A percentile compares a stretch with the other conserved stretches of the same genome.
These are phyloP conservation scores for Cantharis rustica DNA, from an alignment of 2,888 invertebrate species.

Conservation along the genomic window DNA sequence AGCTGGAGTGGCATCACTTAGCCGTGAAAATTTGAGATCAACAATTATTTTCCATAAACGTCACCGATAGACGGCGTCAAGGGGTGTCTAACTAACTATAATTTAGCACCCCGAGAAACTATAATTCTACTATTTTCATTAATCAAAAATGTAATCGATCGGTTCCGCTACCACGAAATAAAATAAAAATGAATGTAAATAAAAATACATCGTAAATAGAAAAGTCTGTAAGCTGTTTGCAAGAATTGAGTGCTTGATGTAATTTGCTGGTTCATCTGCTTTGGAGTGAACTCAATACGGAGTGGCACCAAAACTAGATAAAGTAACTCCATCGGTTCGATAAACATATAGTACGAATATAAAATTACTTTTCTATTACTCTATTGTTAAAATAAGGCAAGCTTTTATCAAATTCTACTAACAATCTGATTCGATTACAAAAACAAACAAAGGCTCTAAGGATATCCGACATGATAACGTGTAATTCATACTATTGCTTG, in stretches of 20 bases:
- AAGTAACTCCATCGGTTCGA: slow-evolving; percentile 3
- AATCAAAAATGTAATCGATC: not conserved
- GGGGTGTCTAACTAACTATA: not conserved
- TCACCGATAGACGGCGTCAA: not conserved
- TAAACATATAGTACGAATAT: not conserved
- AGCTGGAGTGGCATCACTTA: not conserved
- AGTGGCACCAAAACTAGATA: slow-evolving; percentile 19
- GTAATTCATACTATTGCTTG: not conserved
- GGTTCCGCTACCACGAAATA: not conserved
- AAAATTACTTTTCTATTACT: not conserved
- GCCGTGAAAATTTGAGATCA: not conserved
- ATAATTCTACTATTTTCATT: not conserved
- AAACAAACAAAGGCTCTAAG: not conserved
- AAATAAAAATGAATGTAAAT: not conserved
- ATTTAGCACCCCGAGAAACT: not conserved
- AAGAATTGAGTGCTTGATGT: slow-evolving; percentile 36
- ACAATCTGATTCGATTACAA: not conserved
- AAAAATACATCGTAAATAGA: slow-evolving; percentile 6
- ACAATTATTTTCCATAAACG: not conserved
- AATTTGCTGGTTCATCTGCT: slow-evolving; percentile 35
- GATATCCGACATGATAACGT: not conserved
- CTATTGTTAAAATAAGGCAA: not conserved
- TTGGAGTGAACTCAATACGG: slow-evolving; percentile 28
- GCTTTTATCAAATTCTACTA: not conserved
- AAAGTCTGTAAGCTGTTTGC: slow-evolving; percentile 31